A percentile compares a stretch with the other conserved stretches of the same genome.
phyloP scores from a whole-genome alignment of 1,140 invertebrate species.

The Bicyclus anynana region DNA sequence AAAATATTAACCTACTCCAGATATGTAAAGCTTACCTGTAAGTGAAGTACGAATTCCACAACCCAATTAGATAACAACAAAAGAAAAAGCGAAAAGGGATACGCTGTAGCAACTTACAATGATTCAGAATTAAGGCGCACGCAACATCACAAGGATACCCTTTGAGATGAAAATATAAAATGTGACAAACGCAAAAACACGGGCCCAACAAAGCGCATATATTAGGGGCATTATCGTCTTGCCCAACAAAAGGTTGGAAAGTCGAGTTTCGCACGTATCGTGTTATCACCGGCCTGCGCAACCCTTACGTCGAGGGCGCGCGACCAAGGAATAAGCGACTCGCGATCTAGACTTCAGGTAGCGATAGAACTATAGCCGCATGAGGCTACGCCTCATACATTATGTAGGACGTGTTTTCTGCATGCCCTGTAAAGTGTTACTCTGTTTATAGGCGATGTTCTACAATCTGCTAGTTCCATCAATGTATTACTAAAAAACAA shows the following conservation, averaged over 20 bases:
- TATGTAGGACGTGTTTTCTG: too few species aligned
- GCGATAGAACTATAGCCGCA: background rate
- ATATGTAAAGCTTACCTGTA: background rate
- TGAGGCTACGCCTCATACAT: too few species aligned
- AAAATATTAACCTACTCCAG: background rate
- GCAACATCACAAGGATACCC: conserved; percentile 29
- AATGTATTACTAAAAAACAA: too few species aligned
- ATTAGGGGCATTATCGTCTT: conserved; percentile 65
- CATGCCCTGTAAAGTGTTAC: too few species aligned
- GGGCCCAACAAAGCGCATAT: conserved; percentile 58
- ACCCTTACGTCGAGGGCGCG: conserved; percentile 66
- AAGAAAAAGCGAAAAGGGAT: conserved; percentile 25
- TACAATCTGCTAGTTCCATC: too few species aligned
- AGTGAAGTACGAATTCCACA: background rate
- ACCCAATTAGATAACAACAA: conserved; percentile 25
- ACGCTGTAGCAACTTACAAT: background rate
- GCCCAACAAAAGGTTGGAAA: conserved; percentile 71
- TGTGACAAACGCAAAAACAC: conserved; percentile 63
- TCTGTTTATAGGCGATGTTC: too few species aligned
- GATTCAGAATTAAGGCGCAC: conserved; percentile 28
- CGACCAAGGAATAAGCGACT: conserved; percentile 17
- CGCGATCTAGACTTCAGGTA: conserved; percentile 8
- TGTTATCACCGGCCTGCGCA: conserved; percentile 60
- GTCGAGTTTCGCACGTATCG: conserved; percentile 65
- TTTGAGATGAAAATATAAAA: conserved; percentile 47